Evolutionary conservation across 2,888 invertebrate genomes (phyloP).

Genomic region (Plebejus melissa): DNA sequence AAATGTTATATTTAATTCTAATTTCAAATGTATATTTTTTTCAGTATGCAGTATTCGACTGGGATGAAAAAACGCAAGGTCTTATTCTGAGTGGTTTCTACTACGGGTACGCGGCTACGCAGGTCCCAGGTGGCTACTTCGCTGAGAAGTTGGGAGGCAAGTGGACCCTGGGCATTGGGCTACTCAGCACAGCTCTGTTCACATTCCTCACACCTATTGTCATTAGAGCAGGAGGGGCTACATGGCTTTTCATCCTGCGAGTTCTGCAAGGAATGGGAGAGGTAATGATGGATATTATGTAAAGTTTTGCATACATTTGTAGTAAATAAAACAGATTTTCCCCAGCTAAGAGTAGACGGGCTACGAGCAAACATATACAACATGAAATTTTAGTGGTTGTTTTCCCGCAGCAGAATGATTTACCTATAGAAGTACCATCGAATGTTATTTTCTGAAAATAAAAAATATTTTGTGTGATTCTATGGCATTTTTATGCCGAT

Average conservation of each 20-base stretch:
- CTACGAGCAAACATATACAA: no score
- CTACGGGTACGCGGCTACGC: slow-evolving; percentile 91
- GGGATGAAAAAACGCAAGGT: slow-evolving; percentile 85
- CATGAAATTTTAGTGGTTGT: no score
- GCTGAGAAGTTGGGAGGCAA: slow-evolving; percentile 92
- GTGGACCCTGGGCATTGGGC: slow-evolving; percentile 89
- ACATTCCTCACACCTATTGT: slow-evolving; percentile 89
- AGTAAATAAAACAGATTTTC: neutral
- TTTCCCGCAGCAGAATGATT: no score
- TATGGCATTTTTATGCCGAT: no score
- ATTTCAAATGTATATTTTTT: slow-evolving; percentile 36
- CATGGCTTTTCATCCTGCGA: slow-evolving; percentile 77
- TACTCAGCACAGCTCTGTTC: slow-evolving; percentile 88
- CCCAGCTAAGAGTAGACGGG: no score
- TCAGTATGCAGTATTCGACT: slow-evolving; percentile 76
- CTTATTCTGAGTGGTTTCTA: slow-evolving; percentile 89
- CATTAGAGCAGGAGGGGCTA: slow-evolving; percentile 76
- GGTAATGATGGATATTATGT: slow-evolving; percentile 47
- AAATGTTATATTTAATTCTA: no score
- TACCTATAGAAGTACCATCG: no score
- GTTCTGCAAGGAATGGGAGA: slow-evolving; percentile 89
- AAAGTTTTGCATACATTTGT: neutral
- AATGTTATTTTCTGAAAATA: no score
- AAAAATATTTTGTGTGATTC: no score
- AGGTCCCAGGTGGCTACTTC: slow-evolving; percentile 89